A percentile compares a stretch with the other conserved stretches of the same genome.
Evolutionary conservation across 1,140 invertebrate genomes (phyloP).

Genomic region (Nebria ingens): DNA sequence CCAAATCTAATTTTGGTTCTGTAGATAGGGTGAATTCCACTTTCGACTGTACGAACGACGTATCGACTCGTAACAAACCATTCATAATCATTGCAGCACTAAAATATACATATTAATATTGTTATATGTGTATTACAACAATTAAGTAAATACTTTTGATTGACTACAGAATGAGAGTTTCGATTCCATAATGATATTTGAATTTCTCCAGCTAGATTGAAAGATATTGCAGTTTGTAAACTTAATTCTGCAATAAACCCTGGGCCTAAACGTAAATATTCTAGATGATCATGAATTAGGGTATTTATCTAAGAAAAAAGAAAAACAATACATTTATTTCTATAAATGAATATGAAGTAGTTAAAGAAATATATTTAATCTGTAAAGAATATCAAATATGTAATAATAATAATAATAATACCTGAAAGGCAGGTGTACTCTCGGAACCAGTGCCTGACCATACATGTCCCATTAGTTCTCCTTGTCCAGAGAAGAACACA

Average conservation of each 20-base stretch:
- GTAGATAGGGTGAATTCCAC: slow-evolving; percentile 59
- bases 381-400: too few species aligned
- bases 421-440: slow-evolving; percentile 70
- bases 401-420: slow-evolving; percentile 25
- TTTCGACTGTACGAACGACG: slow-evolving; percentile 55
- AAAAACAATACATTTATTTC: slow-evolving; percentile 1
- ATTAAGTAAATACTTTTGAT: too few species aligned
- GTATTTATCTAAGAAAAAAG: slow-evolving; percentile 10
- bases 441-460: slow-evolving; percentile 78
- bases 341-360: slow-evolving; percentile 8
- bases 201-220: slow-evolving; percentile 77
- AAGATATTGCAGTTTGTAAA: slow-evolving; percentile 61
- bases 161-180: slow-evolving; percentile 72
- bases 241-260: slow-evolving; percentile 63
- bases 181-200: slow-evolving; percentile 78
- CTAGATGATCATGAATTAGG: slow-evolving; percentile 57
- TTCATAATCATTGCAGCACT: slow-evolving; percentile 60
- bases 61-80: slow-evolving; percentile 54
- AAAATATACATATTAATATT: slow-evolving; percentile 25
- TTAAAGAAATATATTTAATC: slow-evolving; percentile 1
- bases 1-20: slow-evolving; percentile 62
- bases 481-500: slow-evolving; percentile 73
- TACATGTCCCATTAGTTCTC: slow-evolving; percentile 80
- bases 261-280: slow-evolving; percentile 57
- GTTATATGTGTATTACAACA: neutral